Base-by-base conservation (phyloP, 2,888 invertebrate species). In the Pharmacophagus antenor region DNA sequence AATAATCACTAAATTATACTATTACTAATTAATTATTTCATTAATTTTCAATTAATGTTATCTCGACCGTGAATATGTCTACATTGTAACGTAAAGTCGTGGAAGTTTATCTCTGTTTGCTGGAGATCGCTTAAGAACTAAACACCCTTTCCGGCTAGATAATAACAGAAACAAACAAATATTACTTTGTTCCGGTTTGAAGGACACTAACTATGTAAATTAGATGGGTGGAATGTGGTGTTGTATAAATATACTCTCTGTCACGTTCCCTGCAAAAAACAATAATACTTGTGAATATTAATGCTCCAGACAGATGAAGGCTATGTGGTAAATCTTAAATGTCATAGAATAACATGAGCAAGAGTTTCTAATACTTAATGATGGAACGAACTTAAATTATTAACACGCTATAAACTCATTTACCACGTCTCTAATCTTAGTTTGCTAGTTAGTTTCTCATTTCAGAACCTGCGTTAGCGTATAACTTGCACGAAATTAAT, bases 351-450 rank as follows among this genome's bases (percentile, higher is more conserved):
- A 37, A 15, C 6, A 37, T 3, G 3, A 44, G 7, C 42, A 18
- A 18, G 62, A 56, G 70, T 70, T 71, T 67, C 71, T 74, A 76
- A 79, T 77, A 73, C 71, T 61, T 78, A 81, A 80, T 78, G 73
- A 76, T 72, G 75, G 75, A 73, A 74, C 74, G 71, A 71, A 68
- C 75, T 74, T 73, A 72, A 72, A 77, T 73, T 70, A 71, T 73
- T 76, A 80, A 77, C 87, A 86, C 86, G 87, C 87, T 67, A 87
- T 85, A 84, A 85, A 80, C 82, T 84, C 84, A 85, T 88, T 88
- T 84, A 74, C 73, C 68, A 75, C 73, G 74, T 73, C 72, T 73
- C 75, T 79, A 85, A 84, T 82, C 81, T 81, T 78, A 70, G 73
- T 76, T 77, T 73, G 69, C 71, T 80, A 80, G 84, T 87, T 84